A percentile compares a stretch with the other conserved stretches of the same genome.
Evolutionary conservation across 2,113 vertebrate species (phyloP).

Genomic region (Camelus dromedarius): DNA sequence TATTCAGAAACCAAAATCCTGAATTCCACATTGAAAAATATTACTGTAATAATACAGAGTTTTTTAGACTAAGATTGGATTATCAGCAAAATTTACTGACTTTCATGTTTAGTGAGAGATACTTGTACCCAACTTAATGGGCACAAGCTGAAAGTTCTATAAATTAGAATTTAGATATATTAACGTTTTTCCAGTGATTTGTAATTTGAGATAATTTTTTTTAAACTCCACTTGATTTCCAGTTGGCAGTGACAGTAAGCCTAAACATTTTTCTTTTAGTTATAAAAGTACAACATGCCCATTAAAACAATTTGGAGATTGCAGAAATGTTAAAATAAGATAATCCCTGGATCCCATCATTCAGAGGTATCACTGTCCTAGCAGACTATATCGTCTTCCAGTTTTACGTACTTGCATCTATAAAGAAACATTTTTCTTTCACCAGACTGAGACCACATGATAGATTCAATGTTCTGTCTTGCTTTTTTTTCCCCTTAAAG

Average conservation of each 20-base stretch:
- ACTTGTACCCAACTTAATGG: not conserved
- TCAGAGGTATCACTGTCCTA: not conserved
- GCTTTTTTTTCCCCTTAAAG: not conserved
- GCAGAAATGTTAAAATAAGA: conserved; percentile 41
- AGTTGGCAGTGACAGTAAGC: not conserved
- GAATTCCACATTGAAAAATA: conserved; percentile 19
- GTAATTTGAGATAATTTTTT: not conserved
- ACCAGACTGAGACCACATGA: not conserved
- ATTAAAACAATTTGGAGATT: conserved; percentile 28
- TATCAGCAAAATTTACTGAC: conserved; percentile 9
- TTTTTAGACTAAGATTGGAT: not conserved
- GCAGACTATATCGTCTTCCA: not conserved
- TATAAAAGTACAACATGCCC: not conserved
- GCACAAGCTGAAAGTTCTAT: not conserved
- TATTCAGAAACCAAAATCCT: not conserved
- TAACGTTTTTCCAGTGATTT: conserved; percentile 11
- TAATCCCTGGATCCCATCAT: not conserved
- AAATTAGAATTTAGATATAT: not conserved
- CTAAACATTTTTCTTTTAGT: not conserved
- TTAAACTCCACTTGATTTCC: not conserved
- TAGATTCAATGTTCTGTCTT: not conserved
- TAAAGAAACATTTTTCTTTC: conserved; percentile 26
- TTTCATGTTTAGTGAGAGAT: conserved; percentile 38
- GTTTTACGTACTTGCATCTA: not conserved
- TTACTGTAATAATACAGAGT: not conserved